phyloP scores from a whole-genome alignment of 35 echinoderm and acorn worm species.

The Strongylocentrotus purpuratus region DNA sequence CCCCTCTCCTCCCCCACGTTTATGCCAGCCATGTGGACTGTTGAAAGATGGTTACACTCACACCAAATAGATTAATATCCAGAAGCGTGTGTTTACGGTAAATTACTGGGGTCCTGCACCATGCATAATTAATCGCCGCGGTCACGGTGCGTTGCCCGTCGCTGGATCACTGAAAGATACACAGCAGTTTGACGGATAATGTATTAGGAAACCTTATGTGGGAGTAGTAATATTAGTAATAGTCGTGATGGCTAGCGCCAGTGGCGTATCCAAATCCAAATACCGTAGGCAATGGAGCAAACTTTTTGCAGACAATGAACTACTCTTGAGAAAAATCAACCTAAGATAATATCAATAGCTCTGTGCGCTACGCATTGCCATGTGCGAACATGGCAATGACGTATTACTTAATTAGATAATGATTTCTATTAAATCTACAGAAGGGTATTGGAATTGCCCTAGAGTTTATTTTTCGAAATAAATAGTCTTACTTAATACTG shows the following conservation, averaged over 20 bases:
- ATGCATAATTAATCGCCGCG: slow-evolving; percentile 25
- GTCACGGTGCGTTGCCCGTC: slow-evolving; percentile 6
- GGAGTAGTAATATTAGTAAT: neutral
- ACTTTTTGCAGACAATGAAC: neutral
- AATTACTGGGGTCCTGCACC: slow-evolving; percentile 14
- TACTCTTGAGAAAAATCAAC: no score
- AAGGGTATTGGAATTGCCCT: no score
- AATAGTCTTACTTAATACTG: no score
- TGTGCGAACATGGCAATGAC: no score
- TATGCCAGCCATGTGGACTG: neutral
- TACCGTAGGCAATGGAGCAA: neutral
- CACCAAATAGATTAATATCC: slow-evolving; percentile 36
- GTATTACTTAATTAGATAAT: no score
- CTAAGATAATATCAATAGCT: no score
- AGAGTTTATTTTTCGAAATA: no score
- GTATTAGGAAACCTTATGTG: neutral
- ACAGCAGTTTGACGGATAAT: neutral
- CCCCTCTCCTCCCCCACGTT: neutral
- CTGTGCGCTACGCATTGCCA: no score
- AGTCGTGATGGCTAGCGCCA: neutral
- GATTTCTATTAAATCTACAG: no score
- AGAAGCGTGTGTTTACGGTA: slow-evolving; percentile 35
- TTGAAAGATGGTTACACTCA: neutral
- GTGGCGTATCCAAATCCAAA: neutral
- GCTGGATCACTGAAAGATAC: neutral